phyloP scores from a whole-genome alignment of 1,140 invertebrate genomes.

The Drosophila tsacasi region DNA sequence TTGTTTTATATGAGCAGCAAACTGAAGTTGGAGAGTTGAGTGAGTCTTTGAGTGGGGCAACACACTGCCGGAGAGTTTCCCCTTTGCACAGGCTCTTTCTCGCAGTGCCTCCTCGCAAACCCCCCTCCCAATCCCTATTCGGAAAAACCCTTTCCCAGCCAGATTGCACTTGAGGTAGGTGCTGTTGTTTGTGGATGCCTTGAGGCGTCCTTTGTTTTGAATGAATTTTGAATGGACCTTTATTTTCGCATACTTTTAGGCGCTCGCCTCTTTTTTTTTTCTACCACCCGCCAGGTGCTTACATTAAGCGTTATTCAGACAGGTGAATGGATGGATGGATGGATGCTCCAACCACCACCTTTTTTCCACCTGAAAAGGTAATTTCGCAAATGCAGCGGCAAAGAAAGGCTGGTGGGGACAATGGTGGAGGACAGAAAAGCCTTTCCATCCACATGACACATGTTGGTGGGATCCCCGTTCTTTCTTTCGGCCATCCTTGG shows the following conservation, averaged over 20 bases:
- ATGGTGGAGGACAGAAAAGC: slow-evolving; percentile 6
- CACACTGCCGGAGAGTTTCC: slow-evolving; percentile 46
- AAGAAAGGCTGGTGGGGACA: slow-evolving; percentile 8
- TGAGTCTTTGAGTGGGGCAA: slow-evolving; percentile 31
- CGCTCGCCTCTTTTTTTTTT: slow-evolving; percentile 22
- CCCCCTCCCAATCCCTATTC: background rate
- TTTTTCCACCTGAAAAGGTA: slow-evolving; percentile 50
- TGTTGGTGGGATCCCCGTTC: slow-evolving; percentile 14
- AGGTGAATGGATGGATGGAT: slow-evolving; percentile 29
- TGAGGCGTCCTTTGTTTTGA: slow-evolving; percentile 57
- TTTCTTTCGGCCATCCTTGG: slow-evolving; percentile 7
- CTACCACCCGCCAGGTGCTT: slow-evolving; percentile 33
- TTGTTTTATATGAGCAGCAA: slow-evolving; percentile 46
- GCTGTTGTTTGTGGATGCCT: slow-evolving; percentile 40
- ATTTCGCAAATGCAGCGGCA: slow-evolving; percentile 60
- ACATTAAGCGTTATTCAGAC: slow-evolving; percentile 55
- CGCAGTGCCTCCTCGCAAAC: too few relatives aligned
- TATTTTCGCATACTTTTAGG: slow-evolving; percentile 52
- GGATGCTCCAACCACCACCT: background rate
- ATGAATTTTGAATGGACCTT: slow-evolving; percentile 59
- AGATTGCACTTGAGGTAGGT: slow-evolving; percentile 61
- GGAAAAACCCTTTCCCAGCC: slow-evolving; percentile 16
- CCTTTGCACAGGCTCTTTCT: background rate
- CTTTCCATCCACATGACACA: slow-evolving; percentile 15
- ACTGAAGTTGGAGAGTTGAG: slow-evolving; percentile 35